These are phyloP conservation scores for Bombylius discolor DNA, from an alignment of 2,888 invertebrate species.

Conservation along the genomic window DNA sequence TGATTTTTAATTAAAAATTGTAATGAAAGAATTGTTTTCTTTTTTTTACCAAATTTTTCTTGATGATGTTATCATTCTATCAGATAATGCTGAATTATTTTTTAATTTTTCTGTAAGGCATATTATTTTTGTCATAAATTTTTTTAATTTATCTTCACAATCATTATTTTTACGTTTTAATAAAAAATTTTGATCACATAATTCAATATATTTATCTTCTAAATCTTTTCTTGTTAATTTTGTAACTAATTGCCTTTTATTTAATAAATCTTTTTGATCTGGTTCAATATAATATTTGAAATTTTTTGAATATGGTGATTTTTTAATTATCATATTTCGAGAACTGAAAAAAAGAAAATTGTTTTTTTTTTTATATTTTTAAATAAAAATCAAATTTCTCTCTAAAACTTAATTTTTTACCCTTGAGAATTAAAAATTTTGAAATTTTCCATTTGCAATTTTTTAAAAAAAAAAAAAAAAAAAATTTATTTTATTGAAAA, in stretches of 20 bases:
- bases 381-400: too few relatives aligned
- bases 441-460: too few relatives aligned
- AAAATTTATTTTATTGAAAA: too few relatives aligned
- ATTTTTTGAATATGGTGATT: conserved; percentile 14
- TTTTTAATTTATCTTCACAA: conserved; percentile 15
- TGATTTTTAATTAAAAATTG: too few relatives aligned
- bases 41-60: too few relatives aligned
- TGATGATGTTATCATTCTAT: too few relatives aligned
- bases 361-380: too few relatives aligned
- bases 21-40: too few relatives aligned
- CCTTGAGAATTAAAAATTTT: too few relatives aligned
- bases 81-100: background rate
- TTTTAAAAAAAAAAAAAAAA: too few relatives aligned
- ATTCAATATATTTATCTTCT: conserved; percentile 16
- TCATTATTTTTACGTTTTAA: conserved; percentile 15
- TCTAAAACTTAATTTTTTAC: too few relatives aligned
- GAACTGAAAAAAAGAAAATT: too few relatives aligned
- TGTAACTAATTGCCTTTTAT: conserved; percentile 12
- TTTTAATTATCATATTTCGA: background rate
- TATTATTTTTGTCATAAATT: conserved; percentile 14
- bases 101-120: conserved; percentile 1
- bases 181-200: conserved; percentile 16
- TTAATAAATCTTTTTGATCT: conserved; percentile 12
- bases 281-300: conserved; percentile 13
- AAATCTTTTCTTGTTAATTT: conserved; percentile 15